Evolutionary conservation across 2,113 vertebrate genomes (phyloP), one percentile per base, ranked within the genome.

Genomic region (Oreocharis arfaki): DNA sequence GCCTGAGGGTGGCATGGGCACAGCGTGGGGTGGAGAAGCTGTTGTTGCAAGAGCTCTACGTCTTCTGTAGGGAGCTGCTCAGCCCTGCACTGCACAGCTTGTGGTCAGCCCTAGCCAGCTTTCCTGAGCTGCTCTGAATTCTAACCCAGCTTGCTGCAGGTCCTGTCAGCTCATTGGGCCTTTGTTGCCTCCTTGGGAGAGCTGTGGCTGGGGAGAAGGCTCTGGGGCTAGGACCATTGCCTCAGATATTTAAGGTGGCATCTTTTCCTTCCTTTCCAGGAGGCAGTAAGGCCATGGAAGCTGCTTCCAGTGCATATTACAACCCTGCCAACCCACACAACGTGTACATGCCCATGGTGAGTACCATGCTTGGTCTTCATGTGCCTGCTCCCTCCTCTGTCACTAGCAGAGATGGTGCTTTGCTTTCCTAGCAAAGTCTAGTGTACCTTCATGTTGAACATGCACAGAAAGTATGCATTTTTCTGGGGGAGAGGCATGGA

Each of bases 271-370:
- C 57, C 63, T 67, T 87, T 89, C 46, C 96, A 98, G 99, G 97
- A 90, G 97, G 98, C 84, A 91, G 97, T 69, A 99, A 99, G 95
- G 98, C 98, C 55, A 98, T 98, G 52, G 99, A 99, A 97, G 98
- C 98, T 2, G 97, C 99, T 77, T 98, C 98, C 87, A 99, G 97
- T 21, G 99, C 99, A 0, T 99, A 99, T 96, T 99, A 99, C 96
- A 98, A 99, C 91, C 99, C 99, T 83, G 99, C 95, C 93, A 98
- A 99, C 76, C 99, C 99, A 42, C 99, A 99, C 98, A 98, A 97
- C 3, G 99, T 99, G 96, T 99, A 99, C 97, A 99, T 99, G 99
- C 98, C 99, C 82, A 98, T 97, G 98, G 99, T 99, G 90, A 98
- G 98, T 83, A 30, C 81, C 5, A 9, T 1, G 3, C 50, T 35